Evolutionary conservation across 2,888 invertebrate genomes (phyloP).

Genomic region (Melinaea marsaeus): DNA sequence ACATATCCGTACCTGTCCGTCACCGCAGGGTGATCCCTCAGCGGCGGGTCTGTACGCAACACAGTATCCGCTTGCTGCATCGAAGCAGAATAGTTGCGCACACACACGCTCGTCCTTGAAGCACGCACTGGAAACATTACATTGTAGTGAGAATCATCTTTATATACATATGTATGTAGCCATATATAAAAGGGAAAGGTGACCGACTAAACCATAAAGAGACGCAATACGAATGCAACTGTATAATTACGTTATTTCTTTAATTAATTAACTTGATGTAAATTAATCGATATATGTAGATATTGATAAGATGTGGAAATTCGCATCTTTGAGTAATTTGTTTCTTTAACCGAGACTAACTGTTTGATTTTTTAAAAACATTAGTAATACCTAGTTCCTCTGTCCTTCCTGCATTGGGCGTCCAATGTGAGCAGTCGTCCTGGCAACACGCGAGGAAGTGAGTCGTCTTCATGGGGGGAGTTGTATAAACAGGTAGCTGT

Average conservation of each 20-base stretch:
- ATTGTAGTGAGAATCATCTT: background rate
- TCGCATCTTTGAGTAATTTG: too few relatives aligned
- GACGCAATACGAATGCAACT: too few relatives aligned
- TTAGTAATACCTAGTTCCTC: conserved; percentile 84
- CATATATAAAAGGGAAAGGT: too few relatives aligned
- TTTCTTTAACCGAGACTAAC: background rate
- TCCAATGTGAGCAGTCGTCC: conserved; percentile 93
- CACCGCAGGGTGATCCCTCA: conserved; percentile 95
- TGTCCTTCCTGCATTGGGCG: conserved; percentile 94
- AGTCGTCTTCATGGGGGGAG: conserved; percentile 95
- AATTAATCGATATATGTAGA: too few relatives aligned
- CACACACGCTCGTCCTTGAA: conserved; percentile 96
- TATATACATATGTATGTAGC: background rate
- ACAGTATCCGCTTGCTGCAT: conserved; percentile 95
- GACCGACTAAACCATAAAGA: too few relatives aligned
- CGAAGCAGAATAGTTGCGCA: conserved; percentile 96
- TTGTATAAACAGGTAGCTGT: conserved; percentile 96
- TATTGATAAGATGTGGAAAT: too few relatives aligned
- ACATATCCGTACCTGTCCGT: conserved; percentile 85
- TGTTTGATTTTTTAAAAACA: background rate
- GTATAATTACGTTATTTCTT: too few relatives aligned
- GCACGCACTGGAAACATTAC: conserved; percentile 77
- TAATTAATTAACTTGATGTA: too few relatives aligned
- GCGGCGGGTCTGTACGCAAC: conserved; percentile 97
- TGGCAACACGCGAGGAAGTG: conserved; percentile 90